phyloP scores from a whole-genome alignment of 2,113 vertebrate genomes.

The Entomyzon cyanotis region DNA sequence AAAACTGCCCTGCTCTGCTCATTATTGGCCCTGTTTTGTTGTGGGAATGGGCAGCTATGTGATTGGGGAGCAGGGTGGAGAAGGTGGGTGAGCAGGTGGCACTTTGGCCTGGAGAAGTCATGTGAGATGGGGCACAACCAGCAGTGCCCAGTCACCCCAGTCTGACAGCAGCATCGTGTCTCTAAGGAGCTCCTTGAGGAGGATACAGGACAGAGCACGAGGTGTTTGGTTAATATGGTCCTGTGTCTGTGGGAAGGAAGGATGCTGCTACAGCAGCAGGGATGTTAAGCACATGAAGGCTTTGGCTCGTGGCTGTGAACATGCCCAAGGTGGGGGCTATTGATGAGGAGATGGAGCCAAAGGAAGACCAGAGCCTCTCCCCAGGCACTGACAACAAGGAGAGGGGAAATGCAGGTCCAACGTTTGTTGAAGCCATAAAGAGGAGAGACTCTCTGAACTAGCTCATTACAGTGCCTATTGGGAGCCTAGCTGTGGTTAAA shows the following conservation, averaged over 20 bases:
- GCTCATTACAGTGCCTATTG: not conserved
- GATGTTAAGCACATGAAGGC: no score
- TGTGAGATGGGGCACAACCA: not conserved
- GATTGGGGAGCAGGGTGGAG: not conserved
- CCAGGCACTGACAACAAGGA: no score
- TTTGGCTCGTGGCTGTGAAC: not conserved
- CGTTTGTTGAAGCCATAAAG: not conserved
- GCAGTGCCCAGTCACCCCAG: not conserved
- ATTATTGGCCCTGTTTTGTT: not conserved
- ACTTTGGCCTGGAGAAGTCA: not conserved
- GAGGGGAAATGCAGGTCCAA: not conserved
- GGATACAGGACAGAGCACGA: accelerated
- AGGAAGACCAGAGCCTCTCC: not conserved
- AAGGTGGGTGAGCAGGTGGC: not conserved
- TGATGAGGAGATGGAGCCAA: not conserved
- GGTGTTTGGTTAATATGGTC: not conserved
- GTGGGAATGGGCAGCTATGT: not conserved
- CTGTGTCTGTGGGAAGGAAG: not conserved
- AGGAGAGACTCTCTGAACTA: not conserved
- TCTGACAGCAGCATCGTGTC: accelerated
- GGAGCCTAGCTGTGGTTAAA: not conserved
- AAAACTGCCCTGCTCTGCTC: not conserved
- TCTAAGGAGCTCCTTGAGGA: not conserved
- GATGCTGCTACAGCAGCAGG: not conserved
- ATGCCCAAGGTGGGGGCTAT: not conserved